phyloP scores from a whole-genome alignment of 2,888 invertebrate species.

The Tipula helvola region DNA sequence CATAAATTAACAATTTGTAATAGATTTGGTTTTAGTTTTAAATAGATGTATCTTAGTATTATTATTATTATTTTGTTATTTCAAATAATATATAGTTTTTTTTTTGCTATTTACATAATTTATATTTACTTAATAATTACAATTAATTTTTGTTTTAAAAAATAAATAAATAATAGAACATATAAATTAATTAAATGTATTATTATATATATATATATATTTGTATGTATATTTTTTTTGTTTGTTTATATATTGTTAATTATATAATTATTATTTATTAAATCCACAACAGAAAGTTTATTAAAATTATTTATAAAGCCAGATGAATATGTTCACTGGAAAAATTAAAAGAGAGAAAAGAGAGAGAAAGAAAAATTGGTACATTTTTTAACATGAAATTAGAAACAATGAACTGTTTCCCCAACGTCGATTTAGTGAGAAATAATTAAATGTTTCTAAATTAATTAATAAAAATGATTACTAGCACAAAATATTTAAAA shows the following conservation, averaged over 20 bases:
- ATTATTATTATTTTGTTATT: not conserved
- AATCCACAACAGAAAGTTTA: not conserved
- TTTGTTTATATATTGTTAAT: not conserved
- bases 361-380: not conserved
- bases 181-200: not conserved
- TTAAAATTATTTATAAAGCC: not conserved
- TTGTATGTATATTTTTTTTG: not conserved
- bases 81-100: not conserved
- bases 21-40: not conserved
- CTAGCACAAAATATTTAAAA: not conserved
- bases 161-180: not conserved
- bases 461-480: not conserved
- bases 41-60: not conserved
- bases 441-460: not conserved
- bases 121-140: not conserved
- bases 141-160: not conserved
- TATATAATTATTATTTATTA: constrained; percentile 4
- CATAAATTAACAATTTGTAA: not conserved
- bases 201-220: not conserved
- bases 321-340: not conserved
- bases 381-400: not conserved
- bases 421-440: not conserved
- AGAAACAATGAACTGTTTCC: not conserved
- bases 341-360: not conserved
- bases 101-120: not conserved